phyloP scores from a whole-genome alignment of 2,113 vertebrate species.

The Mesitornis unicolor region DNA sequence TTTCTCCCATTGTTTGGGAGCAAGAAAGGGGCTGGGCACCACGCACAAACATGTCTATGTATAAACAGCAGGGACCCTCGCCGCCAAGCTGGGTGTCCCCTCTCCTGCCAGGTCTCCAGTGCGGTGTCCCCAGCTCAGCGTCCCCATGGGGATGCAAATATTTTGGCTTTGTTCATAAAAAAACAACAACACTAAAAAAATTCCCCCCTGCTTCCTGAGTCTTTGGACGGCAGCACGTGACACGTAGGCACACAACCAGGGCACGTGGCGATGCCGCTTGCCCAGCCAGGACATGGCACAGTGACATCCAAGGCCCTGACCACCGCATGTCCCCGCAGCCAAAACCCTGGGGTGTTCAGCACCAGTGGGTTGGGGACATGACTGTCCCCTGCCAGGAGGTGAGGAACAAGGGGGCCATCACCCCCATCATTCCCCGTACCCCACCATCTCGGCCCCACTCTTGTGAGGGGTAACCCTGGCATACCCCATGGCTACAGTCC shows the following conservation, averaged over 20 bases:
- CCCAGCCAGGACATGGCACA: too few relatives aligned
- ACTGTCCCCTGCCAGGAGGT: too few relatives aligned
- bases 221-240: background rate
- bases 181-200: background rate
- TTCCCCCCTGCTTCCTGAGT: accelerated
- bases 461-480: background rate
- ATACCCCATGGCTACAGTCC: background rate
- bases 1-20: constrained; percentile 28
- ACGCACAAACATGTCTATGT: constrained; percentile 61
- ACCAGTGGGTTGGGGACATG: too few relatives aligned
- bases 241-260: background rate
- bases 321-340: too few relatives aligned
- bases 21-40: background rate
- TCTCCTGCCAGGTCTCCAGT: accelerated
- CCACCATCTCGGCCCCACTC: background rate
- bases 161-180: background rate
- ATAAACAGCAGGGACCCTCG: constrained; percentile 15
- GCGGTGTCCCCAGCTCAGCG: accelerated
- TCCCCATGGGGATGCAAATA: background rate
- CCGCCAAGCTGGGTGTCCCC: background rate
- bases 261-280: background rate
- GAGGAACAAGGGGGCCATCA: too few relatives aligned
- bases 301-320: too few relatives aligned
- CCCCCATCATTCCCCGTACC: background rate
- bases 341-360: too few relatives aligned